phyloP scores from a whole-genome alignment of 2,888 invertebrate genomes.

The Metacarcinus magister region DNA sequence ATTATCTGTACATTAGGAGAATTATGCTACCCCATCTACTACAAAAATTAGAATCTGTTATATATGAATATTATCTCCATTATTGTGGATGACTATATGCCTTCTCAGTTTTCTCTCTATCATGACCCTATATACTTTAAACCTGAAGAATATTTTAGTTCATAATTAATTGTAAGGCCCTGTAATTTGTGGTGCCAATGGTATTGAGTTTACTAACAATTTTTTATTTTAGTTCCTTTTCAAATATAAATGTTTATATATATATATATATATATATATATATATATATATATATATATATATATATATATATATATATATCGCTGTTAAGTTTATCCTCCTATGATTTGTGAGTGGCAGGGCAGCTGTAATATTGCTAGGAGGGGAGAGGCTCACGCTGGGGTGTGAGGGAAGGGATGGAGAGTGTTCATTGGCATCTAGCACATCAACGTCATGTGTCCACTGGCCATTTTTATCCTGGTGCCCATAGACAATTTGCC shows the following conservation, averaged over 20 bases:
- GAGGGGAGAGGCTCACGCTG: conserved; percentile 32
- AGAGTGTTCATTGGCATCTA: not conserved
- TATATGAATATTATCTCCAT: conserved; percentile 55
- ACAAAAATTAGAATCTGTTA: conserved; percentile 60
- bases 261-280: not conserved
- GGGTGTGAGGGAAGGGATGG: conserved; percentile 11
- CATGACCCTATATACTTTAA: not conserved
- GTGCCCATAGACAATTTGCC: not conserved
- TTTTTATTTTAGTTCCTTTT: not conserved
- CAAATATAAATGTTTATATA: not conserved
- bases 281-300: not conserved
- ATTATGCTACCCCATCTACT: conserved; percentile 58
- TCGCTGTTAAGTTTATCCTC: not conserved
- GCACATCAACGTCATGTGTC: conserved; percentile 16
- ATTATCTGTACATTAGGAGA: conserved; percentile 64
- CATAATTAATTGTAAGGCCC: not conserved
- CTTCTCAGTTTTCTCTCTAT: conserved; percentile 37
- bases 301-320: not conserved
- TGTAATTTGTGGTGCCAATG: conserved; percentile 35
- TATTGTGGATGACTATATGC: conserved; percentile 18
- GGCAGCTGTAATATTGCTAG: not conserved
- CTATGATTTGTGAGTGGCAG: not conserved
- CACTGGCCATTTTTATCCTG: not conserved
- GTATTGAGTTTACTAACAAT: not conserved
- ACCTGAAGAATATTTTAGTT: not conserved